A percentile compares a stretch with the other conserved stretches of the same genome.
These are phyloP conservation scores for Cylloceria caligata DNA, from an alignment of 2,888 invertebrate species.

Conservation along the genomic window DNA sequence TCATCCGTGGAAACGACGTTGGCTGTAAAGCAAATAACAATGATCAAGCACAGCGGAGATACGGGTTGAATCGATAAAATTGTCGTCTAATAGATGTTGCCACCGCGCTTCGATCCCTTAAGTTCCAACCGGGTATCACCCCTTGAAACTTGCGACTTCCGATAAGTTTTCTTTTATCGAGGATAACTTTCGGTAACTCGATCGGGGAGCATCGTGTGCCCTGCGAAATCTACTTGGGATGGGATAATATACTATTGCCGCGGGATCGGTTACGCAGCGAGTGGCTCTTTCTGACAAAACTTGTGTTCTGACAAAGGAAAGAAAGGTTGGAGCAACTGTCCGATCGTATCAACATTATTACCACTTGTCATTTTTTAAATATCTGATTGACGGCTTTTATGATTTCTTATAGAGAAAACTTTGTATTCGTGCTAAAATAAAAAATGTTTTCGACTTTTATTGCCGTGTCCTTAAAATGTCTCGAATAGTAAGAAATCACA, in stretches of 20 bases:
- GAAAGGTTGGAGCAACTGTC: constrained; percentile 5
- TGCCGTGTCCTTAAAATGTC: too few species aligned
- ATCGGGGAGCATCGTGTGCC: constrained; percentile 34
- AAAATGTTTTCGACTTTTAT: too few species aligned
- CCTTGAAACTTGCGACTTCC: constrained; percentile 10
- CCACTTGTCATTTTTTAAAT: constrained; percentile 66
- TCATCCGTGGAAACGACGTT: constrained; percentile 58
- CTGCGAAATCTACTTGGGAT: too few species aligned
- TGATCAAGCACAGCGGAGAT: constrained; percentile 18
- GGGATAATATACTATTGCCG: too few species aligned
- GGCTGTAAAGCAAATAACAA: constrained; percentile 38
- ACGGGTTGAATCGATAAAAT: constrained; percentile 59
- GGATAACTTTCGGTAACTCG: constrained; percentile 51
- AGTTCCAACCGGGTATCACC: not conserved
- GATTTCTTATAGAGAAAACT: too few species aligned
- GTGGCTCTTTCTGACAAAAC: constrained; percentile 12
- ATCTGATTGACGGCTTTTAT: too few species aligned
- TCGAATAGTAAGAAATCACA: too few species aligned
- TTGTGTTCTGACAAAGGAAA: constrained; percentile 7
- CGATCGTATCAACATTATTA: constrained; percentile 77
- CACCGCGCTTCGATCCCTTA: not conserved
- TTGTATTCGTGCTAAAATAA: too few species aligned
- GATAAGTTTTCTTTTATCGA: constrained; percentile 31
- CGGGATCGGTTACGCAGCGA: constrained; percentile 18
- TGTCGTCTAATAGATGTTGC: constrained; percentile 30